A percentile compares a stretch with the other conserved stretches of the same genome.
Conservation (phyloP, 2,797 vertebrate genomes). For the Ptychobarbus kaznakovi region DNA sequence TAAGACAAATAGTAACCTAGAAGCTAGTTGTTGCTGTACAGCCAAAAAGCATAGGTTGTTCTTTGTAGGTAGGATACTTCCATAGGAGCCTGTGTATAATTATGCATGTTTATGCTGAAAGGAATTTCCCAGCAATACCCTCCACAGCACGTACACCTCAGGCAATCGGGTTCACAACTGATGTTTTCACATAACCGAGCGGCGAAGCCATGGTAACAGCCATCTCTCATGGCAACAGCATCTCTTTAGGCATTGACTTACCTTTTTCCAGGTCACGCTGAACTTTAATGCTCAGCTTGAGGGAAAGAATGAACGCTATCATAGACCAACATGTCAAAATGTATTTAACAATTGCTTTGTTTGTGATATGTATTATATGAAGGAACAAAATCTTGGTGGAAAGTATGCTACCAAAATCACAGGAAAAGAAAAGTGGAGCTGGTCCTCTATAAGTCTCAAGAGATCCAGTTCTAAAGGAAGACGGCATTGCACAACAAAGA, state of each 20-base stretch:
- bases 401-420: neutral
- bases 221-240: constrained; percentile 55
- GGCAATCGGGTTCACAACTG: neutral
- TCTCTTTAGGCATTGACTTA: constrained; percentile 43
- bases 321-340: neutral
- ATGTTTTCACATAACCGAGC: constrained; percentile 31
- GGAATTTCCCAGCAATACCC: constrained; percentile 12
- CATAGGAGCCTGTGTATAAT: constrained; percentile 2
- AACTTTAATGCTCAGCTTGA: constrained; percentile 12
- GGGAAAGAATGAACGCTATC: neutral
- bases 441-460: neutral
- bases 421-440: neutral
- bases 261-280: constrained; percentile 41
- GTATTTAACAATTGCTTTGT: neutral
- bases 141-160: neutral
- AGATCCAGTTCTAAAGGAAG: neutral
- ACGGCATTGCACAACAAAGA: constrained; percentile 28
- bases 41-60: neutral
- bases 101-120: neutral
- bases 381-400: neutral
- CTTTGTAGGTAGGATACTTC: neutral
- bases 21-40: neutral
- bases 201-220: constrained; percentile 55
- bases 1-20: constrained; percentile 11
- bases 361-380: neutral